Percentiles rank a stretch among this genome's conserved stretches.
Evolutionary conservation across 2,797 vertebrate species (phyloP).

Genomic region (Gymnothorax javanicus): DNA sequence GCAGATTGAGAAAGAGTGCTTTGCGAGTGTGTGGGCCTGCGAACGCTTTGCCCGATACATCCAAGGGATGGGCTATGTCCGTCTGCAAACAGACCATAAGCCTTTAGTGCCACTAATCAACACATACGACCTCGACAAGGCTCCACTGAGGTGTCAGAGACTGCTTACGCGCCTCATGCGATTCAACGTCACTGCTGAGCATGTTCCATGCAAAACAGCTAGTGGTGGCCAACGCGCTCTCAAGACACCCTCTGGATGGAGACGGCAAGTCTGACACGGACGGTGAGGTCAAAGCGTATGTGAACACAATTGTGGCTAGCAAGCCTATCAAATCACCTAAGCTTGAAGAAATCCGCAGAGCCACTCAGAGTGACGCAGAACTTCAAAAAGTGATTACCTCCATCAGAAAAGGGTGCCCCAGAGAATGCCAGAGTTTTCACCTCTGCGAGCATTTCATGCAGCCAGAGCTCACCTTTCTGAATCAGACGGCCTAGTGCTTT

Average conservation of each 20-base stretch:
- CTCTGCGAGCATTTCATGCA: neutral
- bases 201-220: neutral
- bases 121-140: slow-evolving; percentile 10
- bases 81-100: slow-evolving; percentile 29
- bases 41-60: slow-evolving; percentile 13
- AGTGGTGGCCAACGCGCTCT: neutral
- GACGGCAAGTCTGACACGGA: neutral
- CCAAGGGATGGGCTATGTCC: slow-evolving; percentile 5
- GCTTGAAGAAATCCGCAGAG: neutral
- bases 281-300: neutral
- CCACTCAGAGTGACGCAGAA: neutral
- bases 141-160: neutral
- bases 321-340: neutral
- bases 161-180: neutral
- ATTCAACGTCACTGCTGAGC: neutral
- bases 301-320: neutral
- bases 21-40: slow-evolving; percentile 15
- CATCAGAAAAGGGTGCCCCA: slow-evolving; percentile 12
- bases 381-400: slow-evolving; percentile 1
- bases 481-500: slow-evolving; percentile 25
- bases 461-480: slow-evolving; percentile 15
- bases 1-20: slow-evolving; percentile 38
- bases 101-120: slow-evolving; percentile 20
- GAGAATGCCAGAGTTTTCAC: neutral
- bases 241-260: neutral